Evolutionary conservation across 2,113 vertebrate genomes (phyloP).

Genomic region (Noturus placidus): DNA sequence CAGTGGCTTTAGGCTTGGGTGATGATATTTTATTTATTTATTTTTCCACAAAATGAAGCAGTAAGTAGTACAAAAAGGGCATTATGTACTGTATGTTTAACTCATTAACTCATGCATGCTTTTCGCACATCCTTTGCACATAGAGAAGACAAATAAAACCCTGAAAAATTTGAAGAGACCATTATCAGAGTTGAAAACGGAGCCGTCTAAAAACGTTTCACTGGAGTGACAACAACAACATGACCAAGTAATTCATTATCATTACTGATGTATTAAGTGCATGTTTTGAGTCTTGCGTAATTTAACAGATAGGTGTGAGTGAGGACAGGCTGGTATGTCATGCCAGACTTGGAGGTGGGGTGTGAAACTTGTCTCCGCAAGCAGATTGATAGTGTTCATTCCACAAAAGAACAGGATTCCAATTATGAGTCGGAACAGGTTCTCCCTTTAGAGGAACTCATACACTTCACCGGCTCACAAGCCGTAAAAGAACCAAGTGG

Average conservation of each 20-base stretch:
- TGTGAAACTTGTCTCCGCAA: background rate
- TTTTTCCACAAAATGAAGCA: background rate
- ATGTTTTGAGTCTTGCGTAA: background rate
- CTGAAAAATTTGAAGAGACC: background rate
- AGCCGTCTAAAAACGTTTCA: background rate
- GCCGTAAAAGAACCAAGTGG: background rate
- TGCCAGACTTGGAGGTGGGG: background rate
- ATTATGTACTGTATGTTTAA: background rate
- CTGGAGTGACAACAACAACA: background rate
- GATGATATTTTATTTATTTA: background rate
- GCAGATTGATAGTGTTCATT: constrained; percentile 32
- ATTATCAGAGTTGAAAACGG: background rate
- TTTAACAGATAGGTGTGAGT: background rate
- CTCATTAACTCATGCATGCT: background rate
- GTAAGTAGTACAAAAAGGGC: background rate
- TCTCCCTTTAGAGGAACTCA: background rate
- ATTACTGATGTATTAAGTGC: background rate
- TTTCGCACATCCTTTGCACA: background rate
- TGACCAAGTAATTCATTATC: background rate
- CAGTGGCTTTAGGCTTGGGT: background rate
- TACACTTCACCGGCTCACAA: background rate
- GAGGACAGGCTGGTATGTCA: background rate
- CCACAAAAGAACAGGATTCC: constrained; percentile 40
- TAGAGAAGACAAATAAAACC: background rate
- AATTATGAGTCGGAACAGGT: constrained; percentile 1